Evolutionary conservation across 1,140 invertebrate genomes (phyloP).

Genomic region (Pseudomyrmex flavicornis): DNA sequence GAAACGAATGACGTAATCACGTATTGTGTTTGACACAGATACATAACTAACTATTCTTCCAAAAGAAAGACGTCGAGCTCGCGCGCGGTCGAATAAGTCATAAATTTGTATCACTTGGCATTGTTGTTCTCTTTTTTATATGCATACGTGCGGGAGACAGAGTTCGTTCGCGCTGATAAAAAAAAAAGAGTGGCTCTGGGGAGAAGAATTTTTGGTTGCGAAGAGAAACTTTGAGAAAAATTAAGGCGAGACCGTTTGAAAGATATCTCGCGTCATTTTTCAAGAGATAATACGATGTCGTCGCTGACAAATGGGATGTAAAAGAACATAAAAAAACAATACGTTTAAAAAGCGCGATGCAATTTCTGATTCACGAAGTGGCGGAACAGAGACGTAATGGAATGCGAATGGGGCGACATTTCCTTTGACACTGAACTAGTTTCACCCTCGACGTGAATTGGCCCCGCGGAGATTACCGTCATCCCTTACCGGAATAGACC

Average conservation of each 20-base stretch:
- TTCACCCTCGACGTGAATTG: conserved; percentile 14
- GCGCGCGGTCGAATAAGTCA: background rate
- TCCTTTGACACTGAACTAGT: conserved; percentile 52
- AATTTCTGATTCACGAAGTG: conserved; percentile 45
- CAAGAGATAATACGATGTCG: background rate
- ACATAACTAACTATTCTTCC: background rate
- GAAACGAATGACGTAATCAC: background rate
- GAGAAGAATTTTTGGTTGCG: background rate
- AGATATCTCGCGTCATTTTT: too few relatives aligned
- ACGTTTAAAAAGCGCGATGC: background rate
- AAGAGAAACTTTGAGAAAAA: too few relatives aligned
- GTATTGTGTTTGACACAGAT: background rate
- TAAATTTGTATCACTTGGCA: background rate
- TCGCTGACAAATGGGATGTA: conserved; percentile 6
- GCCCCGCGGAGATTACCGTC: conserved; percentile 67
- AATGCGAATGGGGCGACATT: conserved; percentile 33
- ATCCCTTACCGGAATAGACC: conserved; percentile 63
- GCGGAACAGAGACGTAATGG: conserved; percentile 34
- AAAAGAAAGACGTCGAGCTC: background rate
- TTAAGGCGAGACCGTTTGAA: too few relatives aligned
- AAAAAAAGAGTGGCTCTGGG: background rate
- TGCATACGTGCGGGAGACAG: too few relatives aligned
- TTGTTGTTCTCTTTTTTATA: background rate
- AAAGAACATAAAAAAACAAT: background rate
- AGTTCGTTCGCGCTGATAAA: background rate